Percentiles rank a stretch among this genome's conserved stretches.
Evolutionary conservation across 2,888 invertebrate species (phyloP).

Genomic region (Leptothorax acervorum): DNA sequence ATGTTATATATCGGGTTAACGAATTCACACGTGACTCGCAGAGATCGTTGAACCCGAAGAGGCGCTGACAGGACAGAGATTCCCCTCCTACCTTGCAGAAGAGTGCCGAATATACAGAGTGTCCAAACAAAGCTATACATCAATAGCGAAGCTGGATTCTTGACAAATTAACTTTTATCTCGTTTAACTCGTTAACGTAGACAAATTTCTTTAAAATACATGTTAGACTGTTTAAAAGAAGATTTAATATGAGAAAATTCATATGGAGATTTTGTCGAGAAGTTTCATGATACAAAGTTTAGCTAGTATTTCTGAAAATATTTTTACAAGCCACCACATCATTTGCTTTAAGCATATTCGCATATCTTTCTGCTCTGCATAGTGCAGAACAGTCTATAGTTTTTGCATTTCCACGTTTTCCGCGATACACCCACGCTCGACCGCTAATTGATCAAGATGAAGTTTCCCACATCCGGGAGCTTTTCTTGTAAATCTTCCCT

Average conservation of each 20-base stretch:
- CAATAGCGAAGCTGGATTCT: neutral
- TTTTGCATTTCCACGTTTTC: slow-evolving; percentile 19
- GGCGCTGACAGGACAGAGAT: slow-evolving; percentile 76
- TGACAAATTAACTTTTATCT: neutral
- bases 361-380: neutral
- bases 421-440: neutral
- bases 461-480: slow-evolving; percentile 68
- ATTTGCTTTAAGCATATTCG: neutral
- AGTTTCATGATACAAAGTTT: neutral
- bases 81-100: slow-evolving; percentile 51
- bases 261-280: neutral
- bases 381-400: neutral
- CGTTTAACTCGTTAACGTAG: neutral
- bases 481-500: slow-evolving; percentile 66
- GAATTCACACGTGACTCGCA: slow-evolving; percentile 47
- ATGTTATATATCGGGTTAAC: slow-evolving; percentile 36
- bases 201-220: neutral
- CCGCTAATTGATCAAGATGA: slow-evolving; percentile 66
- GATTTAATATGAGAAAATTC: neutral
- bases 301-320: neutral
- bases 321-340: neutral
- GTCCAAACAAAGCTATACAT: slow-evolving; percentile 32
- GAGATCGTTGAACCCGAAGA: slow-evolving; percentile 84
- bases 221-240: neutral
- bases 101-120: slow-evolving; percentile 44